Conservation (phyloP, 1,140 invertebrate genomes). For the Anadara kagoshimensis region DNA sequence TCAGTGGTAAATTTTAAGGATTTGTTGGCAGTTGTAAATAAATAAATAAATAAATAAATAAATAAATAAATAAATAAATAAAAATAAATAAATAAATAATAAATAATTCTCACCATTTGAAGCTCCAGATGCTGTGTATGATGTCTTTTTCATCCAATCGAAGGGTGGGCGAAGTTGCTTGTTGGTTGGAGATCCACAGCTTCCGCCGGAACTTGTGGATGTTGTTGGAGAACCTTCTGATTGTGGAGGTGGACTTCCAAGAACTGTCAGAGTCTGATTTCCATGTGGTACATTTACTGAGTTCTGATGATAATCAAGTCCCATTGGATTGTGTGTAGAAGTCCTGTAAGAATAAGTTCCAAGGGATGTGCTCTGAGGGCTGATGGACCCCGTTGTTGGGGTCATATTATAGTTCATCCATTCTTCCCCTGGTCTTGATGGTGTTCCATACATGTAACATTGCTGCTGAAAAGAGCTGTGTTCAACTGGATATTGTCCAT, state of each 20-base stretch:
- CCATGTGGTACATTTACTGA: conserved; percentile 16
- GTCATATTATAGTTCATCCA: conserved; percentile 37
- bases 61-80: conserved; percentile 8
- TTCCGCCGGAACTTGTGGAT: conserved; percentile 45
- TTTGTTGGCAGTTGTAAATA: no score
- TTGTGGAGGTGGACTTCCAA: conserved; percentile 28
- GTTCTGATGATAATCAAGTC: conserved; percentile 35
- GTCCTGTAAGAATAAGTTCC: conserved; percentile 18
- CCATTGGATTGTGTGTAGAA: conserved; percentile 11
- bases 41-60: conserved; percentile 7
- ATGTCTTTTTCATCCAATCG: conserved; percentile 58
- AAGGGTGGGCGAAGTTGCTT: conserved; percentile 53
- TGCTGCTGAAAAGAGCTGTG: conserved; percentile 41
- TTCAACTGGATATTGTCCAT: conserved; percentile 43
- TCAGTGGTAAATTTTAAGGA: no score
- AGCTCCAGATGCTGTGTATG: conserved; percentile 40
- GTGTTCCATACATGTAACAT: conserved; percentile 20
- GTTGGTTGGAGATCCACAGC: conserved; percentile 46
- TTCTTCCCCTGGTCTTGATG: conserved; percentile 20
- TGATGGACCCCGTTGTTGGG: conserved; percentile 22
- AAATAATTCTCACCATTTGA: conserved; percentile 33
- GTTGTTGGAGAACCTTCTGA: conserved; percentile 39
- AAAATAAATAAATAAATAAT: background rate
- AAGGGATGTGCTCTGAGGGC: conserved; percentile 37
- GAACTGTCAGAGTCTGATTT: conserved; percentile 24